These are phyloP conservation scores for Lutraria rhynchaena DNA, from an alignment of 1,140 invertebrate species.

Conservation along the genomic window DNA sequence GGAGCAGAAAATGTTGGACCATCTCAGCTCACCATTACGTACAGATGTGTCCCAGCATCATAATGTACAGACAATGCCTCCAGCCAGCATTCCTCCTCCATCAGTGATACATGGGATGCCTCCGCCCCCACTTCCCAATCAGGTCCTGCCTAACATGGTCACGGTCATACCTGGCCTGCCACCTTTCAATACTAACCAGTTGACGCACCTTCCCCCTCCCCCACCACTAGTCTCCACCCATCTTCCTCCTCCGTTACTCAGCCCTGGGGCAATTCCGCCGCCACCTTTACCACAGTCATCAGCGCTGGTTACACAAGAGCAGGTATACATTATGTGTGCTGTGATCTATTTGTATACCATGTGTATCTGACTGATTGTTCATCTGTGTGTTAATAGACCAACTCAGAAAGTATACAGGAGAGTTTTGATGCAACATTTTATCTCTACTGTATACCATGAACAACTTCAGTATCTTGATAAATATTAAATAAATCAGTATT, in stretches of 20 bases:
- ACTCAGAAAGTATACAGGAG: no score
- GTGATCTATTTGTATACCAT: not conserved
- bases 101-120: conserved; percentile 47
- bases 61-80: not conserved
- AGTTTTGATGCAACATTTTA: no score
- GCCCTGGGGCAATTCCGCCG: conserved; percentile 37
- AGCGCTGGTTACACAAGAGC: conserved; percentile 48
- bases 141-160: conserved; percentile 55
- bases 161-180: conserved; percentile 54
- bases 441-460: no score
- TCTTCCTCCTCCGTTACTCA: conserved; percentile 50
- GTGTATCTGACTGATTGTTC: no score
- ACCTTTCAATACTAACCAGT: conserved; percentile 55
- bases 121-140: conserved; percentile 48
- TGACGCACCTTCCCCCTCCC: conserved; percentile 57
- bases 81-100: conserved; percentile 53
- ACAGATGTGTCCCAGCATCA: not conserved
- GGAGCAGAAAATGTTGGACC: not conserved
- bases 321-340: conserved; percentile 32
- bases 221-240: conserved; percentile 51
- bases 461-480: no score
- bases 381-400: no score
- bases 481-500: no score
- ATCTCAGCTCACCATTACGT: not conserved
- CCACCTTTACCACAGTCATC: conserved; percentile 20